Evolutionary conservation across 1,140 invertebrate genomes (phyloP).

Genomic region (Glossosoma conforme): DNA sequence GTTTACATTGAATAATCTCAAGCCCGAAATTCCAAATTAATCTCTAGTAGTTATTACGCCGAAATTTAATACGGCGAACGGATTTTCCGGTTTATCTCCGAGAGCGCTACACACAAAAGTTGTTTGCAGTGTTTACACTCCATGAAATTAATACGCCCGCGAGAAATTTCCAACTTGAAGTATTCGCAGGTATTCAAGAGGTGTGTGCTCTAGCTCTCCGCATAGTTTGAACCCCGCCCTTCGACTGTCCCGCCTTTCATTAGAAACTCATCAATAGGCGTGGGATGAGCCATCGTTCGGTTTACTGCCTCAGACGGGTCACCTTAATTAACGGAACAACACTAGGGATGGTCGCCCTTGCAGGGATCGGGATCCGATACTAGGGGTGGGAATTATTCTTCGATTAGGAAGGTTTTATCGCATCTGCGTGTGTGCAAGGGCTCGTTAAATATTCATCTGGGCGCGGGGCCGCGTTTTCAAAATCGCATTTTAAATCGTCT

Average conservation of each 20-base stretch:
- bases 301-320: constrained; percentile 11
- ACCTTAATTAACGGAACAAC: constrained; percentile 25
- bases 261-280: constrained; percentile 20
- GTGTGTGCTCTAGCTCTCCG: too few relatives aligned
- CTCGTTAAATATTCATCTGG: constrained; percentile 23
- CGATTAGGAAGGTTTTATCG: constrained; percentile 27
- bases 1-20: too few relatives aligned
- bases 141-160: too few relatives aligned
- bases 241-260: constrained; percentile 14
- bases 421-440: constrained; percentile 18
- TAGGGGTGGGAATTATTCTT: constrained; percentile 14
- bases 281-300: constrained; percentile 13
- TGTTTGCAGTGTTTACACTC: too few relatives aligned
- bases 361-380: not conserved
- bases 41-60: too few relatives aligned
- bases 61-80: too few relatives aligned
- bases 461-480: constrained; percentile 4
- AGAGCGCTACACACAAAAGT: too few relatives aligned
- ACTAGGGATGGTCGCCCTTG: not conserved
- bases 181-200: too few relatives aligned
- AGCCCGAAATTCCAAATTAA: too few relatives aligned
- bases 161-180: too few relatives aligned
- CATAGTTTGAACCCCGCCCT: too few relatives aligned
- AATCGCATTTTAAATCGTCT: constrained; percentile 15
- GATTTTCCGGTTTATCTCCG: too few relatives aligned